Evolutionary conservation across 2,888 invertebrate species (phyloP), one percentile per base, ranked within the genome.

Genomic region (Dasysyrphus tricinctus): DNA sequence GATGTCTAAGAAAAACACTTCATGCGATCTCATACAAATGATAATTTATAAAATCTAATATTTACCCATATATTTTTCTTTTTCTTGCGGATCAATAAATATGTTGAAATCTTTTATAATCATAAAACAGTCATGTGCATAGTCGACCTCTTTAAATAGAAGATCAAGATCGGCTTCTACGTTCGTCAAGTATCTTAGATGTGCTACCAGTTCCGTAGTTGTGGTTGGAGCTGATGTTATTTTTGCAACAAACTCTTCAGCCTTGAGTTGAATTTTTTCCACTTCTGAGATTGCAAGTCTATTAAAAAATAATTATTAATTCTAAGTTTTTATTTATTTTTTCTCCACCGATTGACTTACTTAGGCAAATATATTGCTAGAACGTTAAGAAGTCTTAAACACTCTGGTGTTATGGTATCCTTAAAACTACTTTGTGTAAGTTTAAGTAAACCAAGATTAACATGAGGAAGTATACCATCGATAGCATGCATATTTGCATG

Each of bases 51-150:
- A n/a, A n/a, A n/a, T n/a, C n/a, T n/a, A n/a, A n/a, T n/a, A n/a
- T n/a, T n/a, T n/a, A n/a, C n/a, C 92, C 91, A 93, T 92, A 83
- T 92, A 93, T 57, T 91, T 91, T 78, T 93, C 93, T 73, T 91
- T 94, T 88, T 97, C 97, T 70, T 97, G 96, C 0, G 95, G 94
- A 1, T 96, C 94, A 69, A 96, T 94, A 0, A 94, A 93, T 77
- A 98, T 96, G 34, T 94, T 93, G 91, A 95, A 97, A 90, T 97
- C 96, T 79, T 97, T 96, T 93, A 97, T 96, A 5, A 97, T 94
- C 88, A 97, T 96, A 90, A 97, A 96, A 79, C 97, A 92, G 90
- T 98, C 97, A 88, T 97, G 96, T 7, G 96, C 94, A 90, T 97
- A 96, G 90, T 97, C 96, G 6, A 97, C 93, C 39, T 95, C 94